phyloP scores from a whole-genome alignment of 2,113 vertebrate genomes.

The Genyomyrus donnyi region DNA sequence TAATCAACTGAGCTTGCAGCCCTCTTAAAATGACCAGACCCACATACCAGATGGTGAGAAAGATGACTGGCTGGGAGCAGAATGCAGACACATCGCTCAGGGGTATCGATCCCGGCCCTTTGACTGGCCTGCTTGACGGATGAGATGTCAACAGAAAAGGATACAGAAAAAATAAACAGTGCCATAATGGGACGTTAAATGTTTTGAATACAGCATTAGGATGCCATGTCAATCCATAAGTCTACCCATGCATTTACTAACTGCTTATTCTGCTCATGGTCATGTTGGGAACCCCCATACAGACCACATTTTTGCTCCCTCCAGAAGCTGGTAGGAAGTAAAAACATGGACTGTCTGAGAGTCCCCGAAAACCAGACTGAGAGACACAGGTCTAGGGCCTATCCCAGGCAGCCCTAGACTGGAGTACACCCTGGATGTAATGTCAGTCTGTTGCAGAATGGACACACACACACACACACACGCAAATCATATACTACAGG shows the following conservation, averaged over 20 bases:
- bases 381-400: not conserved
- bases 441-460: not conserved
- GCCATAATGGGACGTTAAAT: not conserved
- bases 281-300: not conserved
- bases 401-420: not conserved
- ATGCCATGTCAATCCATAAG: not conserved
- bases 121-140: not conserved
- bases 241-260: not conserved
- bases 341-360: not conserved
- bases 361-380: not conserved
- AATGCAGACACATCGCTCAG: not conserved
- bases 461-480: no score
- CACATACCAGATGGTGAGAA: not conserved
- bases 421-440: not conserved
- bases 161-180: not conserved
- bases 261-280: not conserved
- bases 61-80: not conserved
- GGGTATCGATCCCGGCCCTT: not conserved
- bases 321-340: not conserved
- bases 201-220: not conserved
- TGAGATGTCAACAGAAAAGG: not conserved
- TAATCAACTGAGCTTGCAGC: not conserved
- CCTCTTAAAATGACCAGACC: not conserved
- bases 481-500: no score
- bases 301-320: not conserved